Evolutionary conservation across 2,888 invertebrate genomes (phyloP).

Genomic region (Pterostichus madidus): DNA sequence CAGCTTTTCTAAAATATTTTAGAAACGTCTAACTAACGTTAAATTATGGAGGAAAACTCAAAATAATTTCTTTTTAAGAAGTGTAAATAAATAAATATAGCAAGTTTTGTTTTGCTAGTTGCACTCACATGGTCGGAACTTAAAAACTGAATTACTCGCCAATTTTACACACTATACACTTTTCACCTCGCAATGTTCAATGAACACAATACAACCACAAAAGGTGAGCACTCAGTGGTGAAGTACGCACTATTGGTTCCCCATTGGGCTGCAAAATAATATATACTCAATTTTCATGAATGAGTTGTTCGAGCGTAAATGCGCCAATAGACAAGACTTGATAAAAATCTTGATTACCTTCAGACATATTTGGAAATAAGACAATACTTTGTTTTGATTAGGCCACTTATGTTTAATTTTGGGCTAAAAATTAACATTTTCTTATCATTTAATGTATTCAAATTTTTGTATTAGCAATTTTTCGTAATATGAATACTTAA

Average conservation of each 20-base stretch:
- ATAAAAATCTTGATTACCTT: constrained; percentile 35
- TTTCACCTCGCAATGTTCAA: constrained; percentile 21
- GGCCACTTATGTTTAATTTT: no score
- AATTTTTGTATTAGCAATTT: no score
- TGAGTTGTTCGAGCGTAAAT: not conserved
- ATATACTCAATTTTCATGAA: constrained; percentile 38
- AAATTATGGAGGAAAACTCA: no score
- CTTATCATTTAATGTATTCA: no score
- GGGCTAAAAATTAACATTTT: no score
- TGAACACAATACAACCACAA: not conserved
- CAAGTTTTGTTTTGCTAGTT: not conserved
- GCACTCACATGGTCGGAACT: not conserved
- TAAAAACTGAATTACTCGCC: not conserved
- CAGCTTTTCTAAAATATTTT: no score
- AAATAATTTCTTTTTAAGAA: no score
- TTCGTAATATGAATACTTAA: no score
- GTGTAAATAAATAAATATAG: no score
- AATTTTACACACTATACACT: constrained; percentile 3
- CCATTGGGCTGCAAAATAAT: constrained; percentile 24
- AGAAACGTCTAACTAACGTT: no score
- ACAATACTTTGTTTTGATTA: no score
- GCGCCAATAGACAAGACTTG: not conserved
- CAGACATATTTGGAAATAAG: not conserved
- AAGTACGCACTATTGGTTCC: constrained; percentile 20
- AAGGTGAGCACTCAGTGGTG: constrained; percentile 4